Base-by-base conservation (phyloP, 2,888 invertebrate genomes). In the Mellilla xanthometata region DNA sequence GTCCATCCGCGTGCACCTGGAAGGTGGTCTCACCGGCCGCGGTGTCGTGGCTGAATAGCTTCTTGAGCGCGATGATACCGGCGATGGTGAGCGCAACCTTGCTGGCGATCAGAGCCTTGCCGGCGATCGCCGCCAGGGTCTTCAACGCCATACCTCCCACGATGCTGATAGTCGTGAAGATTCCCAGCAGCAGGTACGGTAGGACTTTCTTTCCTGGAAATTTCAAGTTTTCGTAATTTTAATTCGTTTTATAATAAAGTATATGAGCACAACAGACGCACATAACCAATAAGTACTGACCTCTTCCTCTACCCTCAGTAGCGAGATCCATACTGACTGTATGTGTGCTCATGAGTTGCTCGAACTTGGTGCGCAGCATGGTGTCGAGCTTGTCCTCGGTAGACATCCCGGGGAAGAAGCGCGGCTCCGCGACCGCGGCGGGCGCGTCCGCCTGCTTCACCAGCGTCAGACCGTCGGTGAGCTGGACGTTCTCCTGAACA, bases 11-110 rank as follows among this genome's bases (percentile, higher is more conserved):
- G 64, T 93, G 93, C 36, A 94, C 93, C 75, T 93, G 93, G 82
- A 93, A 92, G 55, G 92, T 91, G 31, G 92, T 91, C 70, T 93
- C 92, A 52, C 92, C 92, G 49, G 92, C 89, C 52, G 90, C 81
- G 54, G 88, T 82, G 56, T 93, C 93, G 54, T 93, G 92, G 50
- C 93, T 92, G 82, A 94, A 94, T 55, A 94, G 87, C 74, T 94
- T 94, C 84, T 94, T 94, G 58, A 94, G 77, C 12, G 92, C 94
- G 60, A 94, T 93, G 46, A 94, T 93, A 40, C 93, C 92, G 50
- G 94, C 93, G 60, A 94, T 94, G 49, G 94, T 93, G 45, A 94
- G 76, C 1, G 94, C 94, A 33, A 94, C 93, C 73, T 94, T 94
- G 72, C 93, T 93, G 57, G 94, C 93, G 51, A 94, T 91, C 52